These are phyloP conservation scores for Sinohyriopsis cumingii DNA, from an alignment of 2,888 invertebrate species.

Conservation along the genomic window DNA sequence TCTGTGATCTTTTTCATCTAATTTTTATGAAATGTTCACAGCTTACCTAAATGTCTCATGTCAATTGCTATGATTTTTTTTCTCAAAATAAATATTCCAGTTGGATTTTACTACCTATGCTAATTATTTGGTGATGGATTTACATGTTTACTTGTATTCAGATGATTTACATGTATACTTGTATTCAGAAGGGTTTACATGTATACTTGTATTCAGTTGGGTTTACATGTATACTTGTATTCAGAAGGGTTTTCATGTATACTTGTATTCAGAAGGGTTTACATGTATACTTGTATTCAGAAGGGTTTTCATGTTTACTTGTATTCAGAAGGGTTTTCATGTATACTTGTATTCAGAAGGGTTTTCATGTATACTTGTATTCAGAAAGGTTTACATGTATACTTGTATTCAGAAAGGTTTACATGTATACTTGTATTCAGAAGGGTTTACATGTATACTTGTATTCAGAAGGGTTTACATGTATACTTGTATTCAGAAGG, in stretches of 20 bases:
- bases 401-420: neutral
- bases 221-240: neutral
- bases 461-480: neutral
- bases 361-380: conserved; percentile 1
- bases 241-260: neutral
- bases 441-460: neutral
- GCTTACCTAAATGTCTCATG: no score
- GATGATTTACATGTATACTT: neutral
- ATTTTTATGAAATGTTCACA: no score
- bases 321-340: neutral
- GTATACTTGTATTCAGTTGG: neutral
- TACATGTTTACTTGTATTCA: neutral
- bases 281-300: conserved; percentile 1
- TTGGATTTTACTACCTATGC: no score
- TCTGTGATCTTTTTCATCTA: no score
- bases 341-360: neutral
- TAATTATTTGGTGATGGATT: no score
- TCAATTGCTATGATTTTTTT: no score
- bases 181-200: neutral
- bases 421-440: neutral
- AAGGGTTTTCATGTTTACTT: neutral
- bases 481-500: neutral
- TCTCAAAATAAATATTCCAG: no score
- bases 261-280: neutral
- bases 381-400: neutral